Conservation (phyloP, 2,113 vertebrate genomes). For the Picathartes gymnocephalus region DNA sequence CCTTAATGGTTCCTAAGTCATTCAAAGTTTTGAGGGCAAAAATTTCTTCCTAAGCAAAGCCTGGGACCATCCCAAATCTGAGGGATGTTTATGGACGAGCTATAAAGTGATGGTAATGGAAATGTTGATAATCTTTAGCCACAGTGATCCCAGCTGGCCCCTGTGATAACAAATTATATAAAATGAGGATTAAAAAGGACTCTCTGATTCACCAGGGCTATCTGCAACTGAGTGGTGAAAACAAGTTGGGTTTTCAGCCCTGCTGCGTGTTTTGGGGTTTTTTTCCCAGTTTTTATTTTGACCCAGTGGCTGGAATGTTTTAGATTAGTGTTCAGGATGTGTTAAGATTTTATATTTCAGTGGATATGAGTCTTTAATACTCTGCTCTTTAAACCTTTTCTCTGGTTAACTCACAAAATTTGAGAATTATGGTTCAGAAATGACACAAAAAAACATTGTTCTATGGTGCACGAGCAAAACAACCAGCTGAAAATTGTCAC, state of each 20-base stretch:
- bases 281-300: background rate
- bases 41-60: background rate
- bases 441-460: background rate
- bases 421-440: background rate
- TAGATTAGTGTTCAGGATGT: background rate
- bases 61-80: background rate
- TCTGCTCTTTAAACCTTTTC: background rate
- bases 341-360: background rate
- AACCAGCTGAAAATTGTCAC: background rate
- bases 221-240: background rate
- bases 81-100: background rate
- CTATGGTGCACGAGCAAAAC: background rate
- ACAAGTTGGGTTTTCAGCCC: background rate
- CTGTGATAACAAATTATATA: background rate
- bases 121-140: background rate
- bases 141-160: background rate
- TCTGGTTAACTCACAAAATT: background rate
- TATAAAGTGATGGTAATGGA: background rate
- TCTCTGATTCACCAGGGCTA: background rate
- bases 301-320: background rate
- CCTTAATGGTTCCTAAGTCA: background rate
- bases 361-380: background rate
- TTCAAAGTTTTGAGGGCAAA: background rate
- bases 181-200: background rate
- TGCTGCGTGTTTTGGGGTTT: fast-evolving